Evolutionary conservation across 2,888 invertebrate genomes (phyloP).

Genomic region (Cataglyphis altisquamis): DNA sequence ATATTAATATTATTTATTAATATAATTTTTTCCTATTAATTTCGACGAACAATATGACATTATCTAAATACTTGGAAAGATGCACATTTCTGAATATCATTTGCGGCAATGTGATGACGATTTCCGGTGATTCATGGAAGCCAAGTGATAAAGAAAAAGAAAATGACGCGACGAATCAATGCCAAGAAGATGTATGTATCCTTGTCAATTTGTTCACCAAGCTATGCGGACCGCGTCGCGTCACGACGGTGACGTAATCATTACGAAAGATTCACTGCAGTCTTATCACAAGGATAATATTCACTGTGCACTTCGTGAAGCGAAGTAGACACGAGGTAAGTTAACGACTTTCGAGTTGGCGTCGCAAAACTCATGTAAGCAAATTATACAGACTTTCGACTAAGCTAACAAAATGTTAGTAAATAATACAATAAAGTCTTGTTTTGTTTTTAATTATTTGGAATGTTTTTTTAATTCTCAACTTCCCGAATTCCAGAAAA

Average conservation of each 20-base stretch:
- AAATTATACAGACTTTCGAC: not conserved
- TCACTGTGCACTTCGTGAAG: not conserved
- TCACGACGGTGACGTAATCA: slow-evolving; percentile 65
- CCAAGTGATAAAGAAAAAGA: slow-evolving; percentile 59
- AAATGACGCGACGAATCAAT: slow-evolving; percentile 63
- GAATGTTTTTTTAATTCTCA: not conserved
- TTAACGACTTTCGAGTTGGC: not conserved
- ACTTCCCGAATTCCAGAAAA: not conserved
- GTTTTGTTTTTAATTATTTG: not conserved
- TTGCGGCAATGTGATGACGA: slow-evolving; percentile 65
- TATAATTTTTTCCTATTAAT: not conserved
- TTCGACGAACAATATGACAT: not conserved
- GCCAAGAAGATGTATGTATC: slow-evolving; percentile 69
- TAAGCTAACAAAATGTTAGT: not conserved
- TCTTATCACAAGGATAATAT: slow-evolving; percentile 37
- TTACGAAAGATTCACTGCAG: slow-evolving; percentile 56
- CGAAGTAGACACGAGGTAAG: not conserved
- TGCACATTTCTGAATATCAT: slow-evolving; percentile 25
- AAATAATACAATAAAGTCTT: not conserved
- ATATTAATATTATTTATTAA: not conserved
- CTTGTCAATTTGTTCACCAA: slow-evolving; percentile 66
- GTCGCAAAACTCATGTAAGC: not conserved
- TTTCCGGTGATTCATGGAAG: slow-evolving; percentile 75
- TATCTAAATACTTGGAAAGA: slow-evolving; percentile 31
- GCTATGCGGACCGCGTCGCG: slow-evolving; percentile 62